Conservation (phyloP, 2,113 vertebrate species). For the Castor canadensis region DNA sequence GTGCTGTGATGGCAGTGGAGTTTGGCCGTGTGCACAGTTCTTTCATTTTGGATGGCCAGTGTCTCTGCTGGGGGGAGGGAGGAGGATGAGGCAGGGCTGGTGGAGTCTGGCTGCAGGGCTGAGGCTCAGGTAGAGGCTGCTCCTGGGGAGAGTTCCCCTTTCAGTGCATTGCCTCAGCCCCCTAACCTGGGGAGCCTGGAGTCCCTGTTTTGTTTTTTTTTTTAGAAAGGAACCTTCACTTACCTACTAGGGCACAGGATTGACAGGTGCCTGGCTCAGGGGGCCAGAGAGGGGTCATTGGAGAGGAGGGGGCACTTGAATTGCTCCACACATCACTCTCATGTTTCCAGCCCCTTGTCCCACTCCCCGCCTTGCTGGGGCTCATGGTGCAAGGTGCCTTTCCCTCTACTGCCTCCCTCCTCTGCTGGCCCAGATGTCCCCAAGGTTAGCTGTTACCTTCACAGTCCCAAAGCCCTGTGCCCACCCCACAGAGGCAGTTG, state of each 20-base stretch:
- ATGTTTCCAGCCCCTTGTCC: no score
- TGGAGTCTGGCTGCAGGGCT: neutral
- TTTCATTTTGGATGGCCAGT: neutral
- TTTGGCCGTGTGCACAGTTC: neutral
- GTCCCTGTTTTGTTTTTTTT: neutral
- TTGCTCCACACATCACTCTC: accelerated
- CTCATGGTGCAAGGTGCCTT: accelerated
- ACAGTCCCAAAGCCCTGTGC: neutral
- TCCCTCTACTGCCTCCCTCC: neutral
- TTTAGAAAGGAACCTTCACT: neutral
- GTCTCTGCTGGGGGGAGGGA: accelerated
- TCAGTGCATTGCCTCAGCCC: no score
- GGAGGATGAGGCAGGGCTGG: no score
- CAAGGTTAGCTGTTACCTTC: neutral
- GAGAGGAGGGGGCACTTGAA: no score
- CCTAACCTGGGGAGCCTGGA: neutral
- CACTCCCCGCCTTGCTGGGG: no score
- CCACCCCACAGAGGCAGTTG: accelerated
- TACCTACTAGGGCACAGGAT: no score
- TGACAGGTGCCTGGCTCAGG: neutral
- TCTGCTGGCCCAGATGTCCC: neutral
- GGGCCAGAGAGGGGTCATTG: no score
- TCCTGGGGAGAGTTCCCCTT: neutral
- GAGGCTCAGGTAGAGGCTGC: neutral
- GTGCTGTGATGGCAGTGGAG: accelerated